Base-by-base conservation (phyloP, 92 coral and sea anemone genomes). In the Bergia puertoricense region DNA sequence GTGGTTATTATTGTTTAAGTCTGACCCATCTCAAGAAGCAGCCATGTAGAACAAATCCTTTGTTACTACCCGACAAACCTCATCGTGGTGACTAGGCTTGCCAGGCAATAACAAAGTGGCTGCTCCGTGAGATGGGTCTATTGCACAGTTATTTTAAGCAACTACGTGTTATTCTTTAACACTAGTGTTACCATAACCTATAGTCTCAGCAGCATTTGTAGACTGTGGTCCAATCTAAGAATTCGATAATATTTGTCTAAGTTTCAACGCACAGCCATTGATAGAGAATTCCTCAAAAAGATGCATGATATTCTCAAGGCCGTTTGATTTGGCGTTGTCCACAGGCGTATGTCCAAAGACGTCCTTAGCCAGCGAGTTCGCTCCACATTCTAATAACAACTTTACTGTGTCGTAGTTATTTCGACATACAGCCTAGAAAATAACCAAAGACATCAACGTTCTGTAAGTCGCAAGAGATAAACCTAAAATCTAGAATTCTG, bases 391-490 rank as follows among this genome's bases (percentile, higher is more conserved):
- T 76, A 97, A 77, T 39, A 97, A 79, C 75, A 93, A 93, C 81
- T 90, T 92, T 18, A 97, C 98, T 1, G 97, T 90, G 56, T 97
- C 98, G 11, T 76, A 81, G 89, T 96, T 94, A 81, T 95, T 94
- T 2, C 98, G 93, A 66, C 94, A 95, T 45, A 95, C 99, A 45
- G 99, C 99, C 97, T 97, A 84, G 37, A 57, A 77, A 2, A 75
- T 59, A 59, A 59, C 41, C 3, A 65, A 6, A 43, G 46, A 59
- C 6, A 77, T 30, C 30, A 30, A 30, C 30, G 30, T 30, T 30
- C 30, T 30, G 30, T 30, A 30, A 30, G 30, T 30, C 30, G 30
- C 30, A 30, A 30, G 30, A 30, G 30, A 30, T 30, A 30, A 30
- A 30, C 30, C 30, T 30, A 30, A 30, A 30, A 30, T 30, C 30